Base-by-base conservation (phyloP, 2,113 vertebrate genomes). In the Otis tarda region DNA sequence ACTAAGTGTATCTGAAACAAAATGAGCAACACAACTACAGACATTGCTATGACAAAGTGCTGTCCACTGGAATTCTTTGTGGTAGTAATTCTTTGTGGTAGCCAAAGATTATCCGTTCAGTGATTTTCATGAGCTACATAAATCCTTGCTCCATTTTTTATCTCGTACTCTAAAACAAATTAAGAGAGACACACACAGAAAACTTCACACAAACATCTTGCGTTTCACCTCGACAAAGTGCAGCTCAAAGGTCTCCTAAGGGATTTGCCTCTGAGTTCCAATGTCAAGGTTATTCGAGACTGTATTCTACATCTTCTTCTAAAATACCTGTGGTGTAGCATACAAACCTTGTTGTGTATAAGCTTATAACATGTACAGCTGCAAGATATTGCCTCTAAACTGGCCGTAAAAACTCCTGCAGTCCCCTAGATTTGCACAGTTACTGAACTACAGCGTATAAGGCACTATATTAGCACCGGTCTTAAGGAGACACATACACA, bases 71-170 rank as follows among this genome's bases (percentile, higher is more conserved):
- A 92, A 78, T 82, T 63, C 23, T 67, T 61, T 43, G 20, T 45
- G 41, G 14, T 9, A 76, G 25, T 56, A 83, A 49, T 81, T 93
- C 47, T 82, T 55, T 83, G 39, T 56, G 39, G 75, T 60, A 77
- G 75, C 21, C 39, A 80, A 76, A 82, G 55, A 81, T 87, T 83
- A 90, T 49, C 35, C 0, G 0, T 56, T 80, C 39, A 77, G 63
- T 91, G 80, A 80, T 75, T 84, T 93, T 87, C 81, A 85, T 55
- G n/a, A 85, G 52, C 31, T 83, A 83, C 53, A 89, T 80, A 96
- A 86, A 92, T 90, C 28, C 33, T 81, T 45, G 27, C 13, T 81
- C 45, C 3, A 2, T 64, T 83, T 92, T 94, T 77, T 21, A 47
- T 61, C 45, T 49, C 1, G 1, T 67, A 67, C 14, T 24, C 19